Base-by-base conservation (phyloP, 2,797 vertebrate species). In the Esox lucius region DNA sequence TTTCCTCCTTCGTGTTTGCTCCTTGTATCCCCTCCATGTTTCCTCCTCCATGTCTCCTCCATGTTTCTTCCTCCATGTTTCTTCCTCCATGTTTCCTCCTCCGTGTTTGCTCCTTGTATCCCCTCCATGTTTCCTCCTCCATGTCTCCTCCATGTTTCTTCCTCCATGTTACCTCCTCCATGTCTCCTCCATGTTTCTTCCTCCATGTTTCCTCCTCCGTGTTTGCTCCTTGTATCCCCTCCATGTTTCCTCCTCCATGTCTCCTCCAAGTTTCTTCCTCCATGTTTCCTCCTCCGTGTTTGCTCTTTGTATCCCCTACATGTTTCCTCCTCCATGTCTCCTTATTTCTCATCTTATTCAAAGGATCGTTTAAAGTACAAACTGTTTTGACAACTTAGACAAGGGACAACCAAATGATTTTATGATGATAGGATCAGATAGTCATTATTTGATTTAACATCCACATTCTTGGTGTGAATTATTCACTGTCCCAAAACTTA, bases 91-190 rank as follows among this genome's bases (percentile, higher is more conserved):
- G n/a, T 48, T n/a, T 31, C 48, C n/a, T 26, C 24, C 59, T 62
- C 72, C 49, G 64, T 51, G 72, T 31, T 13, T 15, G 73, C 56
- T 71, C 33, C 70, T 42, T 42, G 8, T n/a, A n/a, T 31, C 66
- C 39, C 7, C 72, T 68, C 77, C 71, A 72, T 62, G 53, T 56
- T 73, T 66, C 35, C 71, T 65, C 42, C 9, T 42, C 16, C 7
- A 12, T n/a, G n/a, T 48, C n/a, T 31, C 64, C n/a, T 33, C 22
- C 42, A 28, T 51, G 48, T 64, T n/a, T 56, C 8, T 24, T 26
- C 51, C 68, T 42, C 48, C 61, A 17, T 9, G 31, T 65, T 24
- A 65, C 24, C 35, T 48, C 53, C 5, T 8, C n/a, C 16, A 6
- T 12, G 19, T 26, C 24, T 26, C 24, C n/a, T 24, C 72, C 49